These are phyloP conservation scores for Halisarca cf. caerulea DNA, from an alignment of 37 sponge, comb jelly and placozoan species.

Conservation along the genomic window DNA sequence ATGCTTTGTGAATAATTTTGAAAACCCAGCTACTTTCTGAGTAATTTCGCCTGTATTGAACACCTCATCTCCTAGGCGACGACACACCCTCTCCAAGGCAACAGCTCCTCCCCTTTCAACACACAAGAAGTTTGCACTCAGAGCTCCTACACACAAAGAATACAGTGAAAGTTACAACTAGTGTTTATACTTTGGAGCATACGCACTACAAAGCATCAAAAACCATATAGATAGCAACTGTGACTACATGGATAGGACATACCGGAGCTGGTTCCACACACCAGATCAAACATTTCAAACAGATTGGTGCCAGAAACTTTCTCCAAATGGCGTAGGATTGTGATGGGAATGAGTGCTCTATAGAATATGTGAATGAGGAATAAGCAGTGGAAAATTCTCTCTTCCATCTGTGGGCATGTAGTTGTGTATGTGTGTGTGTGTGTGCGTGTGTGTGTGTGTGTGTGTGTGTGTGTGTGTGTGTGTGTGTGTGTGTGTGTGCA, in stretches of 20 bases:
- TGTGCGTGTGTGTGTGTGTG: conserved; percentile 12
- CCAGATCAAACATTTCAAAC: conserved; percentile 73
- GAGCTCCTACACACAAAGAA: conserved; percentile 16
- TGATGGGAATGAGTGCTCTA: conserved; percentile 76
- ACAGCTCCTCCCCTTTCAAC: conserved; percentile 9
- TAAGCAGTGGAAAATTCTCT: background rate
- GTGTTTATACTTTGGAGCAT: too few relatives aligned
- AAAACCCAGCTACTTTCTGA: conserved; percentile 69
- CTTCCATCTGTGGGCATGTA: background rate
- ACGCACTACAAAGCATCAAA: too few relatives aligned
- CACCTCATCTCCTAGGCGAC: conserved; percentile 50
- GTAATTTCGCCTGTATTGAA: conserved; percentile 43
- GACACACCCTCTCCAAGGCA: conserved; percentile 32
- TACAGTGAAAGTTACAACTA: too few relatives aligned
- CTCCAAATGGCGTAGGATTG: conserved; percentile 65
- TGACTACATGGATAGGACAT: too few relatives aligned
- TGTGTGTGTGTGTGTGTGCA: too few relatives aligned
- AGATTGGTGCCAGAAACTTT: conserved; percentile 21
- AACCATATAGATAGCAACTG: too few relatives aligned
- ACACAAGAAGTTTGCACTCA: conserved; percentile 42
- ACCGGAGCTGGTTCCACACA: conserved; percentile 86
- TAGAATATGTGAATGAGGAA: background rate
- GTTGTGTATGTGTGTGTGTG: conserved; percentile 1
- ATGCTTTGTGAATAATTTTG: conserved; percentile 70
- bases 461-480: conserved; percentile 15